Conservation (phyloP, 2,888 invertebrate species). For the Orthosia cruda region DNA sequence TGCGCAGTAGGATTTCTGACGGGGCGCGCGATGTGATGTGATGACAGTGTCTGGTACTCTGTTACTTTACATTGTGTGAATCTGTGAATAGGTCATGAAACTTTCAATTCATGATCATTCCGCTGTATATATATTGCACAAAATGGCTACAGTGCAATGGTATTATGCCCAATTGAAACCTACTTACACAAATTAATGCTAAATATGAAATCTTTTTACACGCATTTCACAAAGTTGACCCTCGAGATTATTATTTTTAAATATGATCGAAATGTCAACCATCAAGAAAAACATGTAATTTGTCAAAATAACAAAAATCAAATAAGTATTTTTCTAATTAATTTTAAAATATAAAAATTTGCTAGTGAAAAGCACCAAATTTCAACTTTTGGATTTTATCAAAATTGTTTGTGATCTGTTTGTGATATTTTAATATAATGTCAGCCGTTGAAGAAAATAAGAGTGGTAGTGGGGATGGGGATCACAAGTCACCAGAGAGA, state of each 20-base stretch:
- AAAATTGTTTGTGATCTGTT: too few species aligned
- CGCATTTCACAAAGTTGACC: background rate
- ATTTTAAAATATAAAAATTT: conserved; percentile 26
- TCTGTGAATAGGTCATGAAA: too few species aligned
- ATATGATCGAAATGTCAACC: conserved; percentile 15
- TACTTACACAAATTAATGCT: background rate
- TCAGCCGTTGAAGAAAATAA: conserved; percentile 69
- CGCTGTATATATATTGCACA: background rate
- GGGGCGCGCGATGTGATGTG: too few species aligned
- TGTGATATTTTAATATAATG: conserved; percentile 75
- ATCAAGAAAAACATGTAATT: conserved; percentile 13
- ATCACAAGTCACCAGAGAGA: background rate
- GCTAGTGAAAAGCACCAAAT: background rate
- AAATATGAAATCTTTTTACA: conserved; percentile 25
- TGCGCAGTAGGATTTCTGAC: too few species aligned
- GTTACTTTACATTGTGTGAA: background rate
- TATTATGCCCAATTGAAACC: background rate
- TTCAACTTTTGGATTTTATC: conserved; percentile 35
- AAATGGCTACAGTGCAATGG: background rate
- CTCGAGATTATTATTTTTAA: conserved; percentile 10
- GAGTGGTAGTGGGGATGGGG: conserved; percentile 70
- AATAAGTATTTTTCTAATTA: conserved; percentile 31
- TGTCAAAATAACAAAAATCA: conserved; percentile 43
- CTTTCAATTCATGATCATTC: too few species aligned
- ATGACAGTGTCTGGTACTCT: background rate